Conservation (phyloP, 2,797 vertebrate genomes). For the Margarornis squamiger region DNA sequence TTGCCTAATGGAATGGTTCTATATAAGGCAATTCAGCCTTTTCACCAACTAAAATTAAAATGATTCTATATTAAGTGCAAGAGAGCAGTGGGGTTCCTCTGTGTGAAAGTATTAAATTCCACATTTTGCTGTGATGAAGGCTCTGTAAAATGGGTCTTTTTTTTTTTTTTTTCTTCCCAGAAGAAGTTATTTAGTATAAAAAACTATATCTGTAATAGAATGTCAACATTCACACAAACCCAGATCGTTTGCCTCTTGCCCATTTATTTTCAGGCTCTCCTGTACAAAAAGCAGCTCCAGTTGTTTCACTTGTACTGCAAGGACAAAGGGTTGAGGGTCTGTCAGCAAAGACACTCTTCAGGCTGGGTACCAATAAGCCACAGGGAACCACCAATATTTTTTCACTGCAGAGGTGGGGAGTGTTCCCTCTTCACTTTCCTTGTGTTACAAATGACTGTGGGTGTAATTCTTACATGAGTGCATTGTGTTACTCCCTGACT, state of each 20-base stretch:
- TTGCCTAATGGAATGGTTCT: not conserved
- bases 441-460: not conserved
- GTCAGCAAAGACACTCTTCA: conserved; percentile 2
- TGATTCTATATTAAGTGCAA: not conserved
- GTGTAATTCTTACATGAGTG: conserved; percentile 17
- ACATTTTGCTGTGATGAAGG: not conserved
- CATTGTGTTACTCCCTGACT: not conserved
- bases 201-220: not conserved
- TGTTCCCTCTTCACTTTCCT: not conserved
- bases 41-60: conserved; percentile 19
- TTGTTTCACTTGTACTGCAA: conserved; percentile 8
- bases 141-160: not conserved
- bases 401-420: not conserved
- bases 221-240: not conserved
- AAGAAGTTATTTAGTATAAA: conserved; percentile 31
- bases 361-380: not conserved
- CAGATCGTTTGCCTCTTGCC: not conserved
- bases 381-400: conserved; percentile 19
- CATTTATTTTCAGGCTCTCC: not conserved
- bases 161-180: not conserved
- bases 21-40: not conserved
- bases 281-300: conserved; percentile 17
- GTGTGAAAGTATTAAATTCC: conserved; percentile 1
- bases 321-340: conserved; percentile 3
- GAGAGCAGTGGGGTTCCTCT: not conserved